Base-by-base conservation (phyloP, 2,113 vertebrate species). In the Cricetomys ansorgei region DNA sequence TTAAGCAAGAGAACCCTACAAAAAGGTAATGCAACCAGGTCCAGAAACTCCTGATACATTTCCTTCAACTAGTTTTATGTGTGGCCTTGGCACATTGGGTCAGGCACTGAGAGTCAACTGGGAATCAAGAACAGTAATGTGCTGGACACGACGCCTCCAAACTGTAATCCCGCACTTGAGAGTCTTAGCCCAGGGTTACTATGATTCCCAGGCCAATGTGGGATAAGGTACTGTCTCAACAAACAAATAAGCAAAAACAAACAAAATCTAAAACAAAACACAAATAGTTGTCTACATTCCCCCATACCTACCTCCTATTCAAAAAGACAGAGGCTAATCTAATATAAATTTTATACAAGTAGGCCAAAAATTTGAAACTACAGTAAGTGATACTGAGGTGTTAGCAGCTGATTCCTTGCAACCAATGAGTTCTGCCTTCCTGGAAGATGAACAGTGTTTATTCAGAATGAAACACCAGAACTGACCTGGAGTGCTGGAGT, bases 271-370 rank as follows among this genome's bases (percentile, higher is more conserved):
- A 48, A 45, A 67, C 2, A 48, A 48, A 75, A 69, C 62, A 10
- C 7, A 37, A 31, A 13, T 29, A 59, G n/a, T 3, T 50, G 0
- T 37, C 40, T 7, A 70, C 25, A 0, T 27, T 12, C 5, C 21
- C 0, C 7, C 19, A 3, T 59, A 45, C 3, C 2, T 80, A 10
- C 3, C 48, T 59, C 10, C 12, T n/a, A 80, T 87, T 79, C 2
- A 59, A 16, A 8, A 94, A 94, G 23, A 27, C 1, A 65, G 13
- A 62, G 5, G 25, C n/a, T 73, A 31, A 85, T 65, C 45, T 57
- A 3, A 45, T 2, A 29, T 25, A 70, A 89, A 89, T n/a, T 13
- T 40, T 65, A 50, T 6, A 31, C 27, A 86, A 91, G n/a, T 34
- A 43, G 27, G 7, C 48, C 7, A n/a, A 90, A 79, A 64, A 55